Conservation (phyloP, 92 coral and sea anemone species). For the Meandrina meandrites region DNA sequence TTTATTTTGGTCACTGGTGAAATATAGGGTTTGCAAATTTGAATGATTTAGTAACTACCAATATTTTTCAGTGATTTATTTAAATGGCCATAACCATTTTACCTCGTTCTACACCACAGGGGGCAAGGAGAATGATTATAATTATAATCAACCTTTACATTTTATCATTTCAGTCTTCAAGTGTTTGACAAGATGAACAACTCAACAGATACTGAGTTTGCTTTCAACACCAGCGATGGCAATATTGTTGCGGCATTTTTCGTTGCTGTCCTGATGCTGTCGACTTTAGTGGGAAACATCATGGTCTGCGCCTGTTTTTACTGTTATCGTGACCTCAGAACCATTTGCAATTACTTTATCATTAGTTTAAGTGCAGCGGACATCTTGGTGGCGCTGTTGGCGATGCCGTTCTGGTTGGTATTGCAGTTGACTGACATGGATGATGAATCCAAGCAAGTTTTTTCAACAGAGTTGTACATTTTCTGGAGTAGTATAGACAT, state of each 20-base stretch:
- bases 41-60: background rate
- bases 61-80: background rate
- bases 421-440: conserved; percentile 66
- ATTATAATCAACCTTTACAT: background rate
- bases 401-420: conserved; percentile 92
- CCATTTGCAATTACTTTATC: conserved; percentile 92
- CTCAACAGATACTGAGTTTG: conserved; percentile 24
- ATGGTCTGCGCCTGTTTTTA: conserved; percentile 88
- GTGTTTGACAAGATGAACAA: conserved; percentile 39
- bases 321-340: conserved; percentile 73
- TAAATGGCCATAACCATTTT: background rate
- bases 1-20: background rate
- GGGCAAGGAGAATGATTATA: background rate
- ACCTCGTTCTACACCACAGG: background rate
- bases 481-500: conserved; percentile 85
- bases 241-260: conserved; percentile 75
- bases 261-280: conserved; percentile 80
- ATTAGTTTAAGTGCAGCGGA: conserved; percentile 90
- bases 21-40: background rate
- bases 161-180: conserved; percentile 19
- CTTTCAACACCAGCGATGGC: conserved; percentile 53
- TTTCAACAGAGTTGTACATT: conserved; percentile 36
- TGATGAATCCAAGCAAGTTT: conserved; percentile 38
- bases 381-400: conserved; percentile 84
- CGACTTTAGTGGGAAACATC: conserved; percentile 76